Base-by-base conservation (phyloP, 2,113 vertebrate genomes). In the Oplegnathus fasciatus region DNA sequence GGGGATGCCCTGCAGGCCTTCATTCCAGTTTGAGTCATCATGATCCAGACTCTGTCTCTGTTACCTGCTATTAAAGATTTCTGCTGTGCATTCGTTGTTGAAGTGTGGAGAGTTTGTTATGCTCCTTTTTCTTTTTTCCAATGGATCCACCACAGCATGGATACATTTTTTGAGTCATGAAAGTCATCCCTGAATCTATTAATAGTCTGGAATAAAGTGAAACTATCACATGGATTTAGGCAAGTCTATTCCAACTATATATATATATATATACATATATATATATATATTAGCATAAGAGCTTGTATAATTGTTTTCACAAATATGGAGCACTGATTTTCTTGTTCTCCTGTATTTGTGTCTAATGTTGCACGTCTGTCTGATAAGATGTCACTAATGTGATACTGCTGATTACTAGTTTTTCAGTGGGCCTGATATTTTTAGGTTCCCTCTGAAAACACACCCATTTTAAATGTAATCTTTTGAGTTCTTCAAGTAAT, bases 21-120 rank as follows among this genome's bases (percentile, higher is more conserved):
- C 73, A 78, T 87, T 91, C 75, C 60, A 60, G n/a, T 79, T 80
- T 60, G 64, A 86, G 26, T 85, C 68, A 75, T 74, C 76, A 18
- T 5, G 34, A 66, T 73, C 52, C 58, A 80, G 26, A 66, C 61
- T 75, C n/a, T 24, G 42, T 44, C 22, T 77, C 40, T 30, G 64
- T 61, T 26, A 4, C 37, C 48, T 65, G 17, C 52, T 32, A 18
- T 22, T 65, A 13, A 61, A 60, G 42, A 20, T 58, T 34, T 22
- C 18, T 69, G 42, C n/a, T 72, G 1, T 66, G 10, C 15, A n/a
- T 62, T 32, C 44, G 26, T n/a, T 55, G 30, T 17, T 13, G 15
- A 17, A 57, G 22, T 37, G 58, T 42, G 6, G 24, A n/a, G 30
- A 40, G 17, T 66, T 46, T 15, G 26, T 32, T 60, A 1, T 46